These are phyloP conservation scores for Oreonectes daqikongensis DNA, from an alignment of 2,797 vertebrate species.

Conservation along the genomic window DNA sequence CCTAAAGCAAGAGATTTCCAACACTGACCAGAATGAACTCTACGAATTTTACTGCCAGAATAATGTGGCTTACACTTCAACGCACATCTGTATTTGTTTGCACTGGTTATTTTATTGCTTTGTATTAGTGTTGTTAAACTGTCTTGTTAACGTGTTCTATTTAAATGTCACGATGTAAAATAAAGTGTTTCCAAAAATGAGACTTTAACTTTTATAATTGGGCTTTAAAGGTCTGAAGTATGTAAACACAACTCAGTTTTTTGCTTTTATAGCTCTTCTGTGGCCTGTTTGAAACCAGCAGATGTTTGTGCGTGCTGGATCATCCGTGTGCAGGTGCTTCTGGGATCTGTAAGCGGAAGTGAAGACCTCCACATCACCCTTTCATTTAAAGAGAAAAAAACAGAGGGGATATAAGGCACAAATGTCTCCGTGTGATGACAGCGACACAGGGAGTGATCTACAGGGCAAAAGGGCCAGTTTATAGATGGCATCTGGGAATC, in stretches of 20 bases:
- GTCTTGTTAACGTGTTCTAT: no score
- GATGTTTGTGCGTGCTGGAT: constrained; percentile 15
- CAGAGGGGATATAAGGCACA: constrained; percentile 45
- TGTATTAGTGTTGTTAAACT: no score
- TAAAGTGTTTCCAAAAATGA: no score
- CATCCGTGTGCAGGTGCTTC: constrained; percentile 57
- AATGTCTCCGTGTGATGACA: constrained; percentile 59
- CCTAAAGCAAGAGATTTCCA: constrained; percentile 19
- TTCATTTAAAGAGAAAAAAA: constrained; percentile 39
- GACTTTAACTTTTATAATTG: background rate
- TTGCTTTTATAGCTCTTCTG: background rate
- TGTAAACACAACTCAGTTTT: background rate
- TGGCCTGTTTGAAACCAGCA: background rate
- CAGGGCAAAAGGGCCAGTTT: constrained; percentile 54
- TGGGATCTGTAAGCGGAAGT: constrained; percentile 45
- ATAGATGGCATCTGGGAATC: constrained; percentile 45
- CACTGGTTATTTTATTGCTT: background rate
- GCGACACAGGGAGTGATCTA: constrained; percentile 63
- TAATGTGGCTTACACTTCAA: background rate
- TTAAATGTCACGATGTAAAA: background rate
- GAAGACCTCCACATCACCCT: constrained; percentile 62
- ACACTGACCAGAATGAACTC: background rate
- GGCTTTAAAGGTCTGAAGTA: background rate
- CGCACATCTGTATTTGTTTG: background rate
- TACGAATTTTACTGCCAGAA: background rate